Base-by-base conservation (phyloP, 2,797 vertebrate genomes). In the Glyptemys insculpta region DNA sequence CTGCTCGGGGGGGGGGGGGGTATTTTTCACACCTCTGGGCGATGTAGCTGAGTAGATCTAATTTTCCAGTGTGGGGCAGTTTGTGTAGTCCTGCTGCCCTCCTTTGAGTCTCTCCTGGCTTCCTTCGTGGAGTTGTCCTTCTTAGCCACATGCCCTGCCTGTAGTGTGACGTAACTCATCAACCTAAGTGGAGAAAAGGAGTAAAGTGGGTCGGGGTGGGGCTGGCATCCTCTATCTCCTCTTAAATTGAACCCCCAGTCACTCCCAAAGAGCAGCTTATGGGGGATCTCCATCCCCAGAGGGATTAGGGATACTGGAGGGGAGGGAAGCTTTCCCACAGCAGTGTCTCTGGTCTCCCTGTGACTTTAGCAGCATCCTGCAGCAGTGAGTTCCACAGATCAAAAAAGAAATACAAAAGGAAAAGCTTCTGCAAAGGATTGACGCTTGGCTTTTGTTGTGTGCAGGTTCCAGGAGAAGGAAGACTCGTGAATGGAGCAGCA, bases 391-490 rank as follows among this genome's bases (percentile, higher is more conserved):
- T 72, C 65, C 19, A 52, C 50, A 53, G 50, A 23, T 52, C 10
- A 29, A 34, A 16, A 79, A 50, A n/a, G 12, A 47, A 27, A 76
- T 44, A 47, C 44, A 27, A 44, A 76, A 18, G 27, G 5, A 78
- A 76, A 49, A 16, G 44, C 44, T 78, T 78, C 44, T 31, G 74
- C 25, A 18, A 14, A 78, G 14, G 2, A 29, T 54, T 68, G 34
- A 50, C 7, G 4, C 91, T 95, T 91, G 53, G 59, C 90, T 76
- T 87, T 68, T 54, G 79, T 88, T 83, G 85, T 57, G 93, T 96
- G 3, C 97, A 99, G 99, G 95, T 99, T 98, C 91, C 99, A 99
- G 95, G 99, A 99, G 91, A 99, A 99, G 91, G 99, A 99, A 93
- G 99, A 99, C 93, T 99, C 99, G 25, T 99, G 96, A 98, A 85